phyloP scores from a whole-genome alignment of 2,797 vertebrate species.

The Lacerta agilis region DNA sequence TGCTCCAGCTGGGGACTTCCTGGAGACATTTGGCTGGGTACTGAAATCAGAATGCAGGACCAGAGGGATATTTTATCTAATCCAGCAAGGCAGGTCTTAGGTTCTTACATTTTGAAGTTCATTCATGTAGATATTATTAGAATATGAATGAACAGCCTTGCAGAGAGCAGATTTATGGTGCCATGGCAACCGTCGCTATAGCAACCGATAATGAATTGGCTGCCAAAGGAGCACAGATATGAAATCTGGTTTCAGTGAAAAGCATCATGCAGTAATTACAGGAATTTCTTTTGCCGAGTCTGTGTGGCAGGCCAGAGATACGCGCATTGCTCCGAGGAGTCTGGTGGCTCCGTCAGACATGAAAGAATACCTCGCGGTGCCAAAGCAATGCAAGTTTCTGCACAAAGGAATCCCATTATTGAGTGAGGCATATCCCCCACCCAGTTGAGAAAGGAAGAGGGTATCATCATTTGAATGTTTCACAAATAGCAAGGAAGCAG shows the following conservation, averaged over 20 bases:
- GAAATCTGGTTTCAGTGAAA: conserved; percentile 7
- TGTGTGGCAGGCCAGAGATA: neutral
- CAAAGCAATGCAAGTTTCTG: neutral
- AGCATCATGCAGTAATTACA: neutral
- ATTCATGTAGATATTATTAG: neutral
- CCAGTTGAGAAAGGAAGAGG: neutral
- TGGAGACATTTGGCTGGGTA: neutral
- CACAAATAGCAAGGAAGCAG: neutral
- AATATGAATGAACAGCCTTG: conserved; percentile 11
- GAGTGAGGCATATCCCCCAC: neutral
- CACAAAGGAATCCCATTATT: neutral
- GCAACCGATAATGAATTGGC: conserved; percentile 23
- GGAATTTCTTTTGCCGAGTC: neutral
- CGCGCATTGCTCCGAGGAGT: neutral
- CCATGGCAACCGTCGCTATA: conserved; percentile 7
- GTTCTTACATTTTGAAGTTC: neutral
- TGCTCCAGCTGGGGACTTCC: neutral
- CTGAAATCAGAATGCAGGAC: neutral
- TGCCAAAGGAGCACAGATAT: conserved; percentile 15
- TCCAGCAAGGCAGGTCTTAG: neutral
- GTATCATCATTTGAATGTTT: neutral
- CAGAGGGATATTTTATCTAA: neutral
- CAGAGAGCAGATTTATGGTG: neutral
- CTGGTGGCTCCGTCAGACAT: neutral
- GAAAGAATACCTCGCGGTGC: neutral